These are phyloP conservation scores for Drosophila greeni DNA, from an alignment of 2,888 invertebrate genomes.

Conservation along the genomic window DNA sequence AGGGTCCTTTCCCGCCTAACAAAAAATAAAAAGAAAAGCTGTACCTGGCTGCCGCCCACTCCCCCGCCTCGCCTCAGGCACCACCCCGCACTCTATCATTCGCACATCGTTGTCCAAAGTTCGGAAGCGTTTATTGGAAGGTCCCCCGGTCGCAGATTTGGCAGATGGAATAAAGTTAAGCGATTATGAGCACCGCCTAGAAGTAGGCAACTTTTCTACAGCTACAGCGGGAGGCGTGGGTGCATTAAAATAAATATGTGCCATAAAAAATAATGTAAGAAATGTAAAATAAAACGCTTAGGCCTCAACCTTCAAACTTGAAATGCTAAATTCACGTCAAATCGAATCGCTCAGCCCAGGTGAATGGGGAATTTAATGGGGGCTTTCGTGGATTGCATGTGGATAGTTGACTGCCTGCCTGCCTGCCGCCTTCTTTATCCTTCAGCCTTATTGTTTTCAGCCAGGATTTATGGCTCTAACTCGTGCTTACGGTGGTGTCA, in stretches of 20 bases:
- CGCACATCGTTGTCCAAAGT: constrained; percentile 68
- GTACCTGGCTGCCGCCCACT: constrained; percentile 24
- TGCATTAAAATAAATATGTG: constrained; percentile 52
- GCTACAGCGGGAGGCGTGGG: constrained; percentile 3
- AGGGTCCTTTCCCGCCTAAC: constrained; percentile 16
- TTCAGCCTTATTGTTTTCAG: constrained; percentile 17
- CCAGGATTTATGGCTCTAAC: constrained; percentile 36
- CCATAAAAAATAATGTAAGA: constrained; percentile 47
- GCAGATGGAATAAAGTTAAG: constrained; percentile 45
- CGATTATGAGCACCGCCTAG: constrained; percentile 53
- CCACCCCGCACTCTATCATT: constrained; percentile 65
- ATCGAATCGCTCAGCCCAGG: constrained; percentile 11
- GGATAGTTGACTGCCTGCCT: constrained; percentile 16
- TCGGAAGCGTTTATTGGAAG: constrained; percentile 62
- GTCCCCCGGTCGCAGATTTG: constrained; percentile 1
- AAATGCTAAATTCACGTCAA: constrained; percentile 12
- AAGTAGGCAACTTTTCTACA: constrained; percentile 51
- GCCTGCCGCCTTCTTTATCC: not conserved
- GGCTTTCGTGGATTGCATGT: constrained; percentile 12
- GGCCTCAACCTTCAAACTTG: constrained; percentile 11
- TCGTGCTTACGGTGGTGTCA: constrained; percentile 35
- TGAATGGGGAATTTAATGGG: constrained; percentile 13
- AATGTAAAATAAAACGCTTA: constrained; percentile 40
- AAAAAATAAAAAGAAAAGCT: constrained; percentile 23
- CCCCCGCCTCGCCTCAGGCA: constrained; percentile 17